Evolutionary conservation across 2,113 vertebrate genomes (phyloP).

Genomic region (Cryptomyrus ogoouensis): DNA sequence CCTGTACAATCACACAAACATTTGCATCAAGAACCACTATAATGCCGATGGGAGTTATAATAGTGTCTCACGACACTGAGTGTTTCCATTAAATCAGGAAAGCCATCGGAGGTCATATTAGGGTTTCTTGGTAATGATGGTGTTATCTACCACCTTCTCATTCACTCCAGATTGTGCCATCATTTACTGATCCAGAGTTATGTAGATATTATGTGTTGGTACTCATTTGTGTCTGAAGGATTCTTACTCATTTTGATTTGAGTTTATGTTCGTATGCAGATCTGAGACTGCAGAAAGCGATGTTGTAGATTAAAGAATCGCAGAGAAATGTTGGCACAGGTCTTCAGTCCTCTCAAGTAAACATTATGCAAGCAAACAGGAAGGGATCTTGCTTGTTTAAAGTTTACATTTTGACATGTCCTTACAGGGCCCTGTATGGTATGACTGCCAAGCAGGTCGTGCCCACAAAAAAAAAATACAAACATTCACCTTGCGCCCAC

Average conservation of each 20-base stretch:
- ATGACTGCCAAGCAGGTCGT: not conserved
- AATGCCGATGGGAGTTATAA: not conserved
- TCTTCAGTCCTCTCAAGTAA: not conserved
- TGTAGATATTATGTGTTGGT: not conserved
- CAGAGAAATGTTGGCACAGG: not conserved
- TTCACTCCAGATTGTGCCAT: not conserved
- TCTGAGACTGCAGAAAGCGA: not conserved
- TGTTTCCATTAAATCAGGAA: not conserved
- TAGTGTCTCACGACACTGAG: not conserved
- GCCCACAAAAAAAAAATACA: not conserved
- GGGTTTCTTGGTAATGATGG: not conserved
- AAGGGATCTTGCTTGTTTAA: constrained; percentile 1
- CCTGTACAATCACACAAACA: not conserved
- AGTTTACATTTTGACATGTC: not conserved
- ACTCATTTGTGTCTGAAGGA: not conserved
- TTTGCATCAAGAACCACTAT: not conserved
- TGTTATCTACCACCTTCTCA: not conserved
- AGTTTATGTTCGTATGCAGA: not conserved
- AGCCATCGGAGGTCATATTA: not conserved
- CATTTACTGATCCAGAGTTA: not conserved
- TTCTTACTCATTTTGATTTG: not conserved
- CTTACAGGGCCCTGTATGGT: not conserved
- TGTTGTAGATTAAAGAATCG: not conserved
- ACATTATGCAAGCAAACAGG: not conserved
- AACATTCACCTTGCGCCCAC: not conserved